Percentiles rank a stretch among this genome's conserved stretches.
Evolutionary conservation across 2,113 vertebrate genomes (phyloP).

Genomic region (Craseonycteris thonglongyai): DNA sequence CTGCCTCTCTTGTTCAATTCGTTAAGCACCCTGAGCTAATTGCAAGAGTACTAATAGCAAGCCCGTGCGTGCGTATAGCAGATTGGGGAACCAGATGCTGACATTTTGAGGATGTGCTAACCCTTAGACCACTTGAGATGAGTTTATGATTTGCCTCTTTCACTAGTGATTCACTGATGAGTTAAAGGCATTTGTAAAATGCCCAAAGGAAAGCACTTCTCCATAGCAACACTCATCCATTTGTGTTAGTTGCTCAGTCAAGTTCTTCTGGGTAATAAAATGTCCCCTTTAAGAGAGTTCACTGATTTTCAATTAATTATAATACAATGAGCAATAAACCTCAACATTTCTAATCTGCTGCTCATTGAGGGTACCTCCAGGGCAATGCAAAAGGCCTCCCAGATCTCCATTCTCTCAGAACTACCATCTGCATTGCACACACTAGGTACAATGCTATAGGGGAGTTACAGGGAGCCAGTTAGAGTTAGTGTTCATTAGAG

Average conservation of each 20-base stretch:
- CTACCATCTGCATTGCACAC: background rate
- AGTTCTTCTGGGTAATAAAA: background rate
- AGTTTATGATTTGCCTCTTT: background rate
- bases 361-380: background rate
- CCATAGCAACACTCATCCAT: background rate
- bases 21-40: background rate
- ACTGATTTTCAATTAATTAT: slow-evolving; percentile 10
- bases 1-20: background rate
- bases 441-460: background rate
- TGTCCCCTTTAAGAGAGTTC: background rate
- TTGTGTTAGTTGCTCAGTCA: background rate
- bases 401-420: background rate
- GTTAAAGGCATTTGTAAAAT: background rate
- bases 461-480: background rate
- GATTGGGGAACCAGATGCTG: background rate
- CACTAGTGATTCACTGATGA: background rate
- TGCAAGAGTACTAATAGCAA: background rate
- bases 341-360: background rate
- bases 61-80: background rate
- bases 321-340: background rate
- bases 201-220: background rate
- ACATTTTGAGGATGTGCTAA: background rate
- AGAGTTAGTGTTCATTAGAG: background rate
- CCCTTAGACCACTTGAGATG: background rate
- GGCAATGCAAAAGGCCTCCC: background rate